Evolutionary conservation across 2,797 vertebrate species (phyloP).

Genomic region (Dendrocincla fuliginosa): DNA sequence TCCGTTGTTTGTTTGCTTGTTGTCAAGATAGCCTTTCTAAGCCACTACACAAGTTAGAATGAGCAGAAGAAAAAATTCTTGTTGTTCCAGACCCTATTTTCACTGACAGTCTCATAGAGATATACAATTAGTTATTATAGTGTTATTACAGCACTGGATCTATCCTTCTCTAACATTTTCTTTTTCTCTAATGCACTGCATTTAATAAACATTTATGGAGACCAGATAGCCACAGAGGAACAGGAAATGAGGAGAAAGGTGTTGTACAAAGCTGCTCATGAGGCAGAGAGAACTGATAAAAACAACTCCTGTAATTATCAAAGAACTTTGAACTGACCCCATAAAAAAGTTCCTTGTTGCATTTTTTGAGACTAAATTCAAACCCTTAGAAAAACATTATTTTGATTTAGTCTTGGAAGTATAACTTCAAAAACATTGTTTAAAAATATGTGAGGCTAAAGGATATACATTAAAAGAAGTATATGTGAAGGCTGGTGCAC

Average conservation of each 20-base stretch:
- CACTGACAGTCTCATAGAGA: neutral
- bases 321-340: neutral
- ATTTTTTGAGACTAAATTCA: neutral
- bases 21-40: neutral
- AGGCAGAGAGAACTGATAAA: neutral
- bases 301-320: neutral
- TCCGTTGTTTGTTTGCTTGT: neutral
- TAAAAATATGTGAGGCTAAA: neutral
- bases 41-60: neutral
- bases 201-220: neutral
- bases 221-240: neutral
- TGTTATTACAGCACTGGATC: neutral
- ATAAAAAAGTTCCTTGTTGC: neutral
- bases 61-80: neutral
- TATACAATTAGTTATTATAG: neutral
- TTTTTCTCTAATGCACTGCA: neutral
- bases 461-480: neutral
- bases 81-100: neutral
- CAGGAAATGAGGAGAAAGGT: neutral
- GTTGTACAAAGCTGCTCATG: neutral
- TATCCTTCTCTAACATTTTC: neutral
- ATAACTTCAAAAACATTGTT: neutral
- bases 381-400: neutral
- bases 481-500: neutral
- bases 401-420: neutral